Percentiles rank a stretch among this genome's conserved stretches.
phyloP scores from a whole-genome alignment of 2,797 vertebrate species.

The Microcaecilia unicolor region DNA sequence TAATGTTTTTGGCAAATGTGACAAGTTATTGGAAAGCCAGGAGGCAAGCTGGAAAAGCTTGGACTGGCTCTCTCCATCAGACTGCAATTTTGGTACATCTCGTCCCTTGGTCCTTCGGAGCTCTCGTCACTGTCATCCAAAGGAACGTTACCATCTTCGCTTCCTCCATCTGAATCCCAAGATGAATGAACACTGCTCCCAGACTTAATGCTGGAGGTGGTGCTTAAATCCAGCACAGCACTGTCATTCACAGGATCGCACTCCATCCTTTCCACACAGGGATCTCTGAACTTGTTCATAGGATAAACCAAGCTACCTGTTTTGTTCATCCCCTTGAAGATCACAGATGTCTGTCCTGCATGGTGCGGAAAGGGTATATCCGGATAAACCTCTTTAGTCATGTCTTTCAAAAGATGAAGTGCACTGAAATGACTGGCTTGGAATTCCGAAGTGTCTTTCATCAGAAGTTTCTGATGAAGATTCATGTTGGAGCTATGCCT shows the following conservation, averaged over 20 bases:
- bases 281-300: slow-evolving; percentile 62
- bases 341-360: slow-evolving; percentile 74
- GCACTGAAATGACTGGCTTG: slow-evolving; percentile 52
- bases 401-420: slow-evolving; percentile 66
- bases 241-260: slow-evolving; percentile 60
- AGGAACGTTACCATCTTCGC: slow-evolving; percentile 63
- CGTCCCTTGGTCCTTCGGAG: slow-evolving; percentile 62
- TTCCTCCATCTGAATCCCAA: slow-evolving; percentile 86
- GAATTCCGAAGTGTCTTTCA: slow-evolving; percentile 72
- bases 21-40: slow-evolving; percentile 77
- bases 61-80: slow-evolving; percentile 56
- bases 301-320: slow-evolving; percentile 82
- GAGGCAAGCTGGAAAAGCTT: slow-evolving; percentile 47
- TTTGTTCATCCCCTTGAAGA: slow-evolving; percentile 80
- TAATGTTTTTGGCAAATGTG: slow-evolving; percentile 93
- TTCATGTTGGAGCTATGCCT: slow-evolving; percentile 93
- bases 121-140: slow-evolving; percentile 82
- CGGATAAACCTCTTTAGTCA: slow-evolving; percentile 58
- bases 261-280: slow-evolving; percentile 42
- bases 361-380: slow-evolving; percentile 56
- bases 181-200: slow-evolving; percentile 69
- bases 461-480: slow-evolving; percentile 88
- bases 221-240: slow-evolving; percentile 82
- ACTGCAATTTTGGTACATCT: slow-evolving; percentile 46
- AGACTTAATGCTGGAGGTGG: slow-evolving; percentile 65